Percentiles rank a stretch among this genome's conserved stretches.
Conservation (phyloP, 1,140 invertebrate species). For the Orussus abietinus region DNA sequence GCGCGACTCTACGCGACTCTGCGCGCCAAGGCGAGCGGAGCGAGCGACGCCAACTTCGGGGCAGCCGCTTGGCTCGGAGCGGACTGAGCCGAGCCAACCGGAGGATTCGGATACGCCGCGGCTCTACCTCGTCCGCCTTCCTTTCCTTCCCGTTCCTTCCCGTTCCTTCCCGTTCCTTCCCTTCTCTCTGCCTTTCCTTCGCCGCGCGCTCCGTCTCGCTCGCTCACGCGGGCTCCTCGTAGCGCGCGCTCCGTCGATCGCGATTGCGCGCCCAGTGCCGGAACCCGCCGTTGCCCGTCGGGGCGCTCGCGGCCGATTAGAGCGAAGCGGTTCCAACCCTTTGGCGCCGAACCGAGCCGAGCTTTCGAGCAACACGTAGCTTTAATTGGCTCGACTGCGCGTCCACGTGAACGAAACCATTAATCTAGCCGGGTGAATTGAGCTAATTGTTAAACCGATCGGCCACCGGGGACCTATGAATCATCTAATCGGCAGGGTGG, state of each 20-base stretch:
- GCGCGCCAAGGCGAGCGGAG: too few relatives aligned
- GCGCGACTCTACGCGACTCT: too few relatives aligned
- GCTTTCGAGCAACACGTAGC: too few relatives aligned
- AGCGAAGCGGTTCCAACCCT: too few relatives aligned
- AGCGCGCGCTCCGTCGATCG: conserved; percentile 31
- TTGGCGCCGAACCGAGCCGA: too few relatives aligned
- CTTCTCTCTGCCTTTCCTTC: conserved; percentile 14
- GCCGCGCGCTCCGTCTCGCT: conserved; percentile 18
- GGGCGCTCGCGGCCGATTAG: too few relatives aligned
- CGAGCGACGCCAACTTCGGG: conserved; percentile 17
- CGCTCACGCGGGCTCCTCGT: conserved; percentile 12
- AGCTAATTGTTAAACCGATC: too few relatives aligned
- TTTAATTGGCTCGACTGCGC: too few relatives aligned
- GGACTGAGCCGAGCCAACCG: conserved; percentile 37
- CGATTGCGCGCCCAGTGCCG: conserved; percentile 33
- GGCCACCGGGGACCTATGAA: too few relatives aligned
- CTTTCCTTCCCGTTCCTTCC: conserved; percentile 16
- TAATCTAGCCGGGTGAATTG: too few relatives aligned
- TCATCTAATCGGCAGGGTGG: too few relatives aligned
- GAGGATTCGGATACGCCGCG: conserved; percentile 40
- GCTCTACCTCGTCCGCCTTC: conserved; percentile 29
- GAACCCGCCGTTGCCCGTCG: conserved; percentile 27
- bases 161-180: conserved; percentile 18
- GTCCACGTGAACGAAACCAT: too few relatives aligned
- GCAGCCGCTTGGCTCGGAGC: conserved; percentile 38